These are phyloP conservation scores for Berghia stephanieae DNA, from an alignment of 1,140 invertebrate species.

Conservation along the genomic window DNA sequence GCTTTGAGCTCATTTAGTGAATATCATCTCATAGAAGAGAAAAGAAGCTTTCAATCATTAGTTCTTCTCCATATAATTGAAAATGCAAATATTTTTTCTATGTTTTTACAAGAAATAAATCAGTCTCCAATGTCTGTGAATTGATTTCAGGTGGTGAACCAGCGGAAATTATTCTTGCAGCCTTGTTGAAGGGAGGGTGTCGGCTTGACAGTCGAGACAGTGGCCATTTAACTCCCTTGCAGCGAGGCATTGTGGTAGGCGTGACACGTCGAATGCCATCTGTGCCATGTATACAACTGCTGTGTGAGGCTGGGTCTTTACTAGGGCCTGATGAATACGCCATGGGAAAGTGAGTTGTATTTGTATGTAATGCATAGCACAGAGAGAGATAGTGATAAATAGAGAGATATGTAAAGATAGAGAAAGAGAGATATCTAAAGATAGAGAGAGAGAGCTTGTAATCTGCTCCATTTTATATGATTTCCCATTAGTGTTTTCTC, in stretches of 20 bases:
- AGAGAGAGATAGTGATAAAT: too few relatives aligned
- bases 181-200: constrained; percentile 20
- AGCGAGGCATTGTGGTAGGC: not conserved
- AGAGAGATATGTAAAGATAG: too few relatives aligned
- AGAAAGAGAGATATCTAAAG: too few relatives aligned
- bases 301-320: constrained; percentile 15
- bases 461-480: not conserved
- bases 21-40: too few relatives aligned
- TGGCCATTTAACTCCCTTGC: constrained; percentile 10
- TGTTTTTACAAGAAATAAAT: not conserved
- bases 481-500: too few relatives aligned
- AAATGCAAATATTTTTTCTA: not conserved
- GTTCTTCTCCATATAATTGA: not conserved
- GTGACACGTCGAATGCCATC: not conserved
- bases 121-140: not conserved
- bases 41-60: too few relatives aligned
- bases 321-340: constrained; percentile 16
- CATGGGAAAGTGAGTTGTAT: constrained; percentile 19
- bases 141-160: constrained; percentile 3
- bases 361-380: not conserved
- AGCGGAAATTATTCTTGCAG: not conserved
- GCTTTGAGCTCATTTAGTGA: too few relatives aligned
- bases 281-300: constrained; percentile 5
- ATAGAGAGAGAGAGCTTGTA: too few relatives aligned
- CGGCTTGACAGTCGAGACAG: constrained; percentile 12